Conservation (phyloP, 2,797 vertebrate species). For the Pogoniulus pusillus region DNA sequence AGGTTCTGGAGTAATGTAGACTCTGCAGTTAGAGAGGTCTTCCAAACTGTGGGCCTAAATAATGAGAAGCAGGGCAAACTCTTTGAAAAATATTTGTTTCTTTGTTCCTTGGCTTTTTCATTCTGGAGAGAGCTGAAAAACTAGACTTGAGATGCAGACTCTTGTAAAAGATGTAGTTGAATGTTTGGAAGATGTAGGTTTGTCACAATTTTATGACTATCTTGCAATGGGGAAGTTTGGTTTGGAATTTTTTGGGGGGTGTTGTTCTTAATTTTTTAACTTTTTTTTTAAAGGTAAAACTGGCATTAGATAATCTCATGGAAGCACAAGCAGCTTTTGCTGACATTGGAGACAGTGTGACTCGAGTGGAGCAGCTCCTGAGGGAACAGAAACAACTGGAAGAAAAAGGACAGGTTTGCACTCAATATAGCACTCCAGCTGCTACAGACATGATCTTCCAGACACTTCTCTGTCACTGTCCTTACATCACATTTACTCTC, state of each 20-base stretch:
- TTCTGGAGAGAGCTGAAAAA: neutral
- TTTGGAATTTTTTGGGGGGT: neutral
- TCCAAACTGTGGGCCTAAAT: neutral
- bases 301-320: slow-evolving; percentile 82
- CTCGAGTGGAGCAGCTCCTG: slow-evolving; percentile 84
- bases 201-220: neutral
- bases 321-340: slow-evolving; percentile 79
- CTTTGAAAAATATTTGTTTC: neutral
- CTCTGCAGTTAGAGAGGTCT: neutral
- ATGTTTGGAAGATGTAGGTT: neutral
- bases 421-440: neutral
- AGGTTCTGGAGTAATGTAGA: neutral
- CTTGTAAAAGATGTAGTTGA: neutral
- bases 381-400: slow-evolving; percentile 86
- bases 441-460: neutral
- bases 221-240: neutral
- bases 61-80: neutral
- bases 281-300: slow-evolving; percentile 81
- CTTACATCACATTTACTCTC: neutral
- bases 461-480: neutral
- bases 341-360: slow-evolving; percentile 84
- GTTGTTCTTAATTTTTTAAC: neutral
- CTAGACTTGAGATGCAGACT: neutral
- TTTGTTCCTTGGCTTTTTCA: neutral
- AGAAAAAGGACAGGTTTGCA: slow-evolving; percentile 86